Percentiles rank a stretch among this genome's conserved stretches.
Evolutionary conservation across 2,888 invertebrate species (phyloP).

Genomic region (Acanthosepion pharaonis): DNA sequence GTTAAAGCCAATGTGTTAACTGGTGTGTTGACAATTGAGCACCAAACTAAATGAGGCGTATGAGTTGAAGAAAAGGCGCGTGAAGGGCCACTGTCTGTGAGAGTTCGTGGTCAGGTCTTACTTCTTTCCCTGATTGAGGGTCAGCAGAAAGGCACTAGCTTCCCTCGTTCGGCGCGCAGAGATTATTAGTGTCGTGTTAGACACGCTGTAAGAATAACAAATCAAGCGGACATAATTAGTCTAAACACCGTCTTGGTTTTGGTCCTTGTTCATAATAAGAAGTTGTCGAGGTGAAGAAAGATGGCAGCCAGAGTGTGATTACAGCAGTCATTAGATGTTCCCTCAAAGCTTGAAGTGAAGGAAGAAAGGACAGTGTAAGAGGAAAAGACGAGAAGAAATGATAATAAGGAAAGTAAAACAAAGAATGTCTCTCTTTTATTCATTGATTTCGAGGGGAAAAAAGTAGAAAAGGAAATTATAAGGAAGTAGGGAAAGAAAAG

Average conservation of each 20-base stretch:
- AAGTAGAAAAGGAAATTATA: background rate
- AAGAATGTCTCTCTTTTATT: background rate
- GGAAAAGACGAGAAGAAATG: background rate
- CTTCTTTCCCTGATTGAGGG: background rate
- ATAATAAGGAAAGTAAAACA: background rate
- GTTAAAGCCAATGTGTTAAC: background rate
- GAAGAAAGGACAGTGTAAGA: background rate
- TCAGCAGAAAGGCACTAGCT: background rate
- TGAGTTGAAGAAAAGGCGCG: background rate
- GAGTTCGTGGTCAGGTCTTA: background rate
- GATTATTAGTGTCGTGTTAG: conserved; percentile 33
- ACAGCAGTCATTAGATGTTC: background rate
- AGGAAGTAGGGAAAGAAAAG: background rate
- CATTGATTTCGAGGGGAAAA: background rate
- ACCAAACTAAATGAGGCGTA: background rate
- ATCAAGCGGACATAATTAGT: conserved; percentile 18
- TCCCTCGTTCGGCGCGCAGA: background rate
- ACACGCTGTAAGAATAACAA: conserved; percentile 8
- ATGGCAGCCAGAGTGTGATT: background rate
- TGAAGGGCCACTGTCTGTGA: background rate
- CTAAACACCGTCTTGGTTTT: conserved; percentile 8
- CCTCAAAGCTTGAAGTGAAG: background rate
- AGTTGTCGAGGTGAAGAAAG: background rate
- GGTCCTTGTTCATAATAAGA: background rate
- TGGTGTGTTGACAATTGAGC: conserved; percentile 13